Percentiles rank a stretch among this genome's conserved stretches.
These are phyloP conservation scores for Chrysolina oricalcia DNA, from an alignment of 2,888 invertebrate genomes.

Conservation along the genomic window DNA sequence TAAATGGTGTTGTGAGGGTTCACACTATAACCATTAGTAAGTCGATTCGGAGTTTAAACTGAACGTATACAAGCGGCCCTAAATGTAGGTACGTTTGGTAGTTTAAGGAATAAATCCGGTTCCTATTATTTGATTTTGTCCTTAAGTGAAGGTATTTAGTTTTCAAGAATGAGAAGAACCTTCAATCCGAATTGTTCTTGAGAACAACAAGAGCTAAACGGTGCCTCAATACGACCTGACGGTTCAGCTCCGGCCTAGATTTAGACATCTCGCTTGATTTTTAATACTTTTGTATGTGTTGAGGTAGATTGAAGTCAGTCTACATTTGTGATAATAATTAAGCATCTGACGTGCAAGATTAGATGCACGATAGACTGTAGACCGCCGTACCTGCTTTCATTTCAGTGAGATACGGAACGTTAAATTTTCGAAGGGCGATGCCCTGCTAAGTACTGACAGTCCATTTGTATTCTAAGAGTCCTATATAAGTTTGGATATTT, in stretches of 20 bases:
- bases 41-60: too few species aligned
- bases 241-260: conserved; percentile 64
- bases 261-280: conserved; percentile 65
- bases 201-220: neutral
- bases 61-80: too few species aligned
- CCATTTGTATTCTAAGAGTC: conserved; percentile 69
- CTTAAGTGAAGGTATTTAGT: neutral
- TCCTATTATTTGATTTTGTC: neutral
- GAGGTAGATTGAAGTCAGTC: conserved; percentile 64
- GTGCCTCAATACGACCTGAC: conserved; percentile 49
- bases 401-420: conserved; percentile 67
- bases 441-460: conserved; percentile 66
- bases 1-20: too few species aligned
- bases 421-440: conserved; percentile 49
- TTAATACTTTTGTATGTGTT: conserved; percentile 71
- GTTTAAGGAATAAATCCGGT: too few species aligned
- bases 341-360: conserved; percentile 65
- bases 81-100: too few species aligned
- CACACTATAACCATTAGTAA: too few species aligned
- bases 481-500: conserved; percentile 70
- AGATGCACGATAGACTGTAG: conserved; percentile 67
- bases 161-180: neutral
- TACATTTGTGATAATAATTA: conserved; percentile 67
- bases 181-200: conserved; percentile 4
- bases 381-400: conserved; percentile 68